Evolutionary conservation across 2,113 vertebrate species (phyloP), one percentile per base, ranked within the genome.

Genomic region (Phylloscopus whistleri): DNA sequence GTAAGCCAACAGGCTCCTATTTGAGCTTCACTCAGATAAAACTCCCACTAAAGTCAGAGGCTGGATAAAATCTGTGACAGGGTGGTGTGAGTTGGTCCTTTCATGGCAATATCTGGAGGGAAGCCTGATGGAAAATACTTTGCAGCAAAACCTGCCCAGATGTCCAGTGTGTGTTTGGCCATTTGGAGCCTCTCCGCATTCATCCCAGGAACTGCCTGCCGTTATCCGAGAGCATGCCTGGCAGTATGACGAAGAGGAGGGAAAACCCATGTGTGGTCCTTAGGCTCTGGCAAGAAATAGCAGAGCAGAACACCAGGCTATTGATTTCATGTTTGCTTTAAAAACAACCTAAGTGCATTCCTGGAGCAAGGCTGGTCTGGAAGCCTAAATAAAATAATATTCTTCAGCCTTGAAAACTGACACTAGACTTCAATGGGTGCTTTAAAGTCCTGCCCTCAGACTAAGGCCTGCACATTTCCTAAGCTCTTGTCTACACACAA

Each of bases 351-450:
- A 94, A 97, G 93, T 95, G 92, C 94, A 96, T 96, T 95, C 94
- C 95, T 96, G 95, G 82, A 96, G 90, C 82, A 95, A 90, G 90
- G 94, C 94, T 95, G 84, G 91, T 94, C 89, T 95, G 91, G 91
- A 96, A 96, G 95, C 95, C 95, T 96, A 96, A 97, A 96, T 95
- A 96, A 97, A 96, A 95, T 96, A 97, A 96, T 96, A 93, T 96
- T 97, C 95, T 96, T 95, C 93, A 95, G 95, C 89, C 95, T 96
- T 96, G 95, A 97, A 96, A 96, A 92, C 93, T 95, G 96, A 94
- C 82, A 94, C 87, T 95, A 85, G 94, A 87, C 90, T 95, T 96
- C 93, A 96, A 63, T 96, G 84, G 66, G 60, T 87, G 93, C 96
- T 97, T 96, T 95, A 96, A 94, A 96, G 87, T 89, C 84, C 75